phyloP scores from a whole-genome alignment of 2,113 vertebrate genomes.

The Puma concolor region DNA sequence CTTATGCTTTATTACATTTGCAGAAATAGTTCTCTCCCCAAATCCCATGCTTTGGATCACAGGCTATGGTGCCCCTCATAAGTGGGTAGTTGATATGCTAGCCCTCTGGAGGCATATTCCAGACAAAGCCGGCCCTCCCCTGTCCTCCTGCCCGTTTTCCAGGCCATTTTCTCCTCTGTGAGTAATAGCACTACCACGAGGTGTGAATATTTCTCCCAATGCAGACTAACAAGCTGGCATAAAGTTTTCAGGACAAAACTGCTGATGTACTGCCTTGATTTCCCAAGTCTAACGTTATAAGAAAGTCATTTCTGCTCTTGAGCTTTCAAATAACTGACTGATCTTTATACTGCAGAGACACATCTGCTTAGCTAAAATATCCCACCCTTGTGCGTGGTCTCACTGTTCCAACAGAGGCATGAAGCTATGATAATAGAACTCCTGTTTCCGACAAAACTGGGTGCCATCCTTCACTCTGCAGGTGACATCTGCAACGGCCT shows the following conservation, averaged over 20 bases:
- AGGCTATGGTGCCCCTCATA: not conserved
- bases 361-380: slow-evolving; percentile 70
- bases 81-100: not conserved
- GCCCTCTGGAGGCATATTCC: not conserved
- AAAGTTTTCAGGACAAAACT: slow-evolving; percentile 67
- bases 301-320: slow-evolving; percentile 69
- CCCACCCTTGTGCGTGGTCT: slow-evolving; percentile 36
- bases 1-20: not conserved
- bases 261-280: slow-evolving; percentile 69
- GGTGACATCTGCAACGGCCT: slow-evolving; percentile 17
- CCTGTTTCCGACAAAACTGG: slow-evolving; percentile 51
- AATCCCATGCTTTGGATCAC: not conserved
- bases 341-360: slow-evolving; percentile 60
- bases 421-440: slow-evolving; percentile 56
- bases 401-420: slow-evolving; percentile 1
- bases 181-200: not conserved
- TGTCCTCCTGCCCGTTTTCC: not conserved
- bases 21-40: not conserved
- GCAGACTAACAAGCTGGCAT: slow-evolving; percentile 12
- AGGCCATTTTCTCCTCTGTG: not conserved
- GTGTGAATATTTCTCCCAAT: not conserved
- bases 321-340: slow-evolving; percentile 70
- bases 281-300: slow-evolving; percentile 64
- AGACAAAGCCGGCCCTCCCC: not conserved
- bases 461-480: slow-evolving; percentile 39